Conservation (phyloP, 2,888 invertebrate genomes). For the Tridacna crocea region DNA sequence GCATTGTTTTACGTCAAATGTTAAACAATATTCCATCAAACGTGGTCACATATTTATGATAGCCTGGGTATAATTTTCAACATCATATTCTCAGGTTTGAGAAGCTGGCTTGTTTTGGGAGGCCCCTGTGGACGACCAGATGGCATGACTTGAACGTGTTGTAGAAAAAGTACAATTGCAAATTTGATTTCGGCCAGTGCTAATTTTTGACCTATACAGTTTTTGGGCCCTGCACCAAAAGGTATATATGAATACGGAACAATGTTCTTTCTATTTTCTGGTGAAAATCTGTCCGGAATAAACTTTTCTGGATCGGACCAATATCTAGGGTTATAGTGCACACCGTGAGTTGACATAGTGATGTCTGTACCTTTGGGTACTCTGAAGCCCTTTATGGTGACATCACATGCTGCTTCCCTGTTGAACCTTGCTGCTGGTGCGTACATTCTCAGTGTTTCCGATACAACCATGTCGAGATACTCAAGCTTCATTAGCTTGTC, state of each 20-base stretch:
- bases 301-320: constrained; percentile 69
- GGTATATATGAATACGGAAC: constrained; percentile 68
- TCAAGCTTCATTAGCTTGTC: constrained; percentile 56
- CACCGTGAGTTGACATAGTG: constrained; percentile 50
- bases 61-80: neutral
- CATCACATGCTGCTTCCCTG: constrained; percentile 51
- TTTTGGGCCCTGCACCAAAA: constrained; percentile 75
- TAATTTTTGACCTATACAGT: constrained; percentile 75
- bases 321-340: constrained; percentile 62
- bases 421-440: constrained; percentile 58
- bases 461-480: constrained; percentile 63
- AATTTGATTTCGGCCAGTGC: constrained; percentile 71
- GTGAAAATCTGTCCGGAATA: constrained; percentile 67
- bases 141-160: constrained; percentile 55
- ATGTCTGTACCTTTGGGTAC: constrained; percentile 64
- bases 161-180: constrained; percentile 64
- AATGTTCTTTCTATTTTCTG: constrained; percentile 49
- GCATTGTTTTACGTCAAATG: too few species aligned
- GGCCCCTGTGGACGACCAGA: constrained; percentile 43
- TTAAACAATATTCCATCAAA: neutral
- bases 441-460: constrained; percentile 65
- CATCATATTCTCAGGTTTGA: constrained; percentile 6
- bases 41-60: neutral
- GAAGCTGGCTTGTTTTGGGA: constrained; percentile 14
- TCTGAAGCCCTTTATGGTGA: constrained; percentile 54